These are phyloP conservation scores for Drosophila dives DNA, from an alignment of 2,888 invertebrate species.

Conservation along the genomic window DNA sequence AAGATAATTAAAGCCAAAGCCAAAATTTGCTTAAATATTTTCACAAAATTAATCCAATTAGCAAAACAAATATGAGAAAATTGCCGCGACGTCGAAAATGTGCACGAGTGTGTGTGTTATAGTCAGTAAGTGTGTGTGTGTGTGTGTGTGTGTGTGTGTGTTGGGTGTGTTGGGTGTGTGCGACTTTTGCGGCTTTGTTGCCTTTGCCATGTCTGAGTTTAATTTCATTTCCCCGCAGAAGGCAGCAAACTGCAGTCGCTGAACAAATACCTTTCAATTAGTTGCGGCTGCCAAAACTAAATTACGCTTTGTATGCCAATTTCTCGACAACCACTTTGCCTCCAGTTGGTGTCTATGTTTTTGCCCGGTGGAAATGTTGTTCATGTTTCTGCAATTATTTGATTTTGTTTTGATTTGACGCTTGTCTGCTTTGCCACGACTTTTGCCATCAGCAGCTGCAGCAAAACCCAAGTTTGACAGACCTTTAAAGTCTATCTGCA, in stretches of 20 bases:
- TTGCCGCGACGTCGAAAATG: constrained; percentile 29
- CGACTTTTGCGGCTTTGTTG: constrained; percentile 57
- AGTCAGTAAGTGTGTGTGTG: not conserved
- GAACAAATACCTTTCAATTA: constrained; percentile 75
- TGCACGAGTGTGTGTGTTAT: not conserved
- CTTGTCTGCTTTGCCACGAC: constrained; percentile 46
- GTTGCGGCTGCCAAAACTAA: constrained; percentile 71
- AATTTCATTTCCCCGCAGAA: constrained; percentile 56
- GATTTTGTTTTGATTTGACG: constrained; percentile 37
- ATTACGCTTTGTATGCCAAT: constrained; percentile 65
- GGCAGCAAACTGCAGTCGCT: constrained; percentile 61
- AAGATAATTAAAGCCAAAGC: constrained; percentile 38
- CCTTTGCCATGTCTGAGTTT: constrained; percentile 35
- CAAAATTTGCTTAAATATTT: constrained; percentile 59
- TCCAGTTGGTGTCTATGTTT: constrained; percentile 15
- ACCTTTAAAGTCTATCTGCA: constrained; percentile 61
- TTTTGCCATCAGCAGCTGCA: constrained; percentile 50
- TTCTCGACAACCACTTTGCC: constrained; percentile 35
- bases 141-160: constrained; percentile 16
- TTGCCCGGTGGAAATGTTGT: constrained; percentile 1
- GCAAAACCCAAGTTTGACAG: constrained; percentile 38
- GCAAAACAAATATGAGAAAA: constrained; percentile 62
- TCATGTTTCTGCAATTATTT: constrained; percentile 5
- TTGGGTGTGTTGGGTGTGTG: not conserved
- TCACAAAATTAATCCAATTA: constrained; percentile 70